A percentile compares a stretch with the other conserved stretches of the same genome.
Conservation (phyloP, 2,797 vertebrate genomes). For the Acanthiza pusilla region DNA sequence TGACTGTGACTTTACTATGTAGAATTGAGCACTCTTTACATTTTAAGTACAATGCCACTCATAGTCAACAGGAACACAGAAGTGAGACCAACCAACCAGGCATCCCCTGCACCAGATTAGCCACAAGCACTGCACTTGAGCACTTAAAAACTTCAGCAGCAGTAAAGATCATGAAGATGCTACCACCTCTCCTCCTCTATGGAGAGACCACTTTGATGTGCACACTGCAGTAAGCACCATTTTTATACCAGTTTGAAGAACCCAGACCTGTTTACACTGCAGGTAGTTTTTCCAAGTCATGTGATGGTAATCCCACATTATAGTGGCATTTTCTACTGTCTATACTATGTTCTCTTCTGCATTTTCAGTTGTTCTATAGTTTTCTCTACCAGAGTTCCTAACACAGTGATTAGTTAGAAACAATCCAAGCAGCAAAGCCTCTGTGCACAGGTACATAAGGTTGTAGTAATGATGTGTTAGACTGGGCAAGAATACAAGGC, state of each 20-base stretch:
- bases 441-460: rapidly evolving
- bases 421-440: background rate
- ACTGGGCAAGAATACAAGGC: conserved; percentile 3
- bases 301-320: rapidly evolving
- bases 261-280: background rate
- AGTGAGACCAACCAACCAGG: background rate
- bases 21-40: background rate
- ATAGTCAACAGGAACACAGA: background rate
- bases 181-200: background rate
- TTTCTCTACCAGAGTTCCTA: background rate
- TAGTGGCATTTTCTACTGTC: background rate
- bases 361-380: rapidly evolving
- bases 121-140: background rate
- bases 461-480: rapidly evolving
- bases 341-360: background rate
- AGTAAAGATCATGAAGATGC: background rate
- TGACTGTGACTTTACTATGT: background rate
- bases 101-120: background rate
- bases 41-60: background rate
- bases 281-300: background rate
- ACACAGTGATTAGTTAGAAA: background rate
- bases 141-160: background rate
- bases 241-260: background rate
- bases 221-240: background rate
- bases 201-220: background rate